Base-by-base conservation (phyloP, 35 echinoderm and acorn worm species). In the Patiria miniata region DNA sequence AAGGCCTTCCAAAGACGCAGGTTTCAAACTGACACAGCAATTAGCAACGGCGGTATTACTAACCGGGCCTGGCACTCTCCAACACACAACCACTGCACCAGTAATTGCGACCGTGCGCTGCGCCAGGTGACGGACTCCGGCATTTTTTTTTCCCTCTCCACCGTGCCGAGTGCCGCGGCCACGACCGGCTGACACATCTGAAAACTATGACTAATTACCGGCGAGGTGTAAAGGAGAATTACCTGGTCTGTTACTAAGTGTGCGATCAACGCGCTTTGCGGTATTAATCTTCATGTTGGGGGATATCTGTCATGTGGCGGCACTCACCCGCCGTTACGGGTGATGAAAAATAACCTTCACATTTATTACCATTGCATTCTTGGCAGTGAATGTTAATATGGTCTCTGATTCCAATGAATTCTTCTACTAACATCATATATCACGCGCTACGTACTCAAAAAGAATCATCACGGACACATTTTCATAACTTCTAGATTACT, bases 31-130 rank as follows among this genome's bases (percentile, higher is more conserved):
- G 65, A 73, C 23, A 12, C 29, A 32, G 65, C 34, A 30, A 73
- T 73, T 73, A 73, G 65, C 65, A 73, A 73, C 65, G 26, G 19
- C 19, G 65, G 65, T 23, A 73, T 73, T 73, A 73, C 65, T 30
- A 26, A 73, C 65, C 65, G 10, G 34, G 65, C 65, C 65, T 4
- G 42, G 4, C 42, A 47, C 42, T 47, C 42, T 47, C 42, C 42
- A 47, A 47, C 12, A 47, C 42, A 47, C 42, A 47, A 47, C 4
- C 42, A 47, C 42, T 47, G 12, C 42, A 47, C 42, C 42, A 47
- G 42, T 47, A 47, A 47, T 47, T 47, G 42, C 12, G 42, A 47
- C 61, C 65, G 65, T 10, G 14, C 34, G 26, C 65, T 28, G 14
- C 65, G 34, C 65, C 26, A 16, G 23, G 65, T 73, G 65, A 32